A percentile compares a stretch with the other conserved stretches of the same genome.
phyloP scores from a whole-genome alignment of 2,113 vertebrate species.

The Dinomys branickii region DNA sequence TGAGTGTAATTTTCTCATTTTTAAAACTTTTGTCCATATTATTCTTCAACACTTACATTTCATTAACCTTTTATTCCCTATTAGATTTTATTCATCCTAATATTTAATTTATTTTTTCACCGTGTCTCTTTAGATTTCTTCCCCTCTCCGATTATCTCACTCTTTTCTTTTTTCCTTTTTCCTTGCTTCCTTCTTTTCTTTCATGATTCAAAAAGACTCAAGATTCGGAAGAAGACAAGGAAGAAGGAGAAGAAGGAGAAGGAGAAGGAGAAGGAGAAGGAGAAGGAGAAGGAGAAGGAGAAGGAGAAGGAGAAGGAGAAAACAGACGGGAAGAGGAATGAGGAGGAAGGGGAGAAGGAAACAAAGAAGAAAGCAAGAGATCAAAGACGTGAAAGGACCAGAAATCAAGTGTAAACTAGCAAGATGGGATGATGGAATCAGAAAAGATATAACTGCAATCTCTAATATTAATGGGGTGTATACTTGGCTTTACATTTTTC shows the following conservation, averaged over 20 bases:
- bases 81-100: background rate
- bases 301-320: background rate
- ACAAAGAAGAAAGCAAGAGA: background rate
- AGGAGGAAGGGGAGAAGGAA: no score
- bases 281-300: background rate
- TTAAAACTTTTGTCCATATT: background rate
- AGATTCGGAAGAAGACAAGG: background rate
- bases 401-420: background rate
- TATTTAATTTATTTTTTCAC: background rate
- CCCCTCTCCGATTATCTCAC: background rate
- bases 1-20: background rate
- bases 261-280: accelerated
- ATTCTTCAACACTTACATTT: background rate
- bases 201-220: background rate
- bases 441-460: background rate
- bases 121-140: background rate
- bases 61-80: background rate
- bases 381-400: background rate
- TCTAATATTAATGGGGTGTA: background rate
- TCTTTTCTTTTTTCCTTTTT: background rate
- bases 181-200: background rate
- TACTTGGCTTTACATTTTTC: background rate
- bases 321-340: accelerated
- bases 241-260: background rate
- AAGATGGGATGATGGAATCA: background rate